A percentile compares a stretch with the other conserved stretches of the same genome.
phyloP scores from a whole-genome alignment of 2,113 vertebrate species.

The Turnix velox region DNA sequence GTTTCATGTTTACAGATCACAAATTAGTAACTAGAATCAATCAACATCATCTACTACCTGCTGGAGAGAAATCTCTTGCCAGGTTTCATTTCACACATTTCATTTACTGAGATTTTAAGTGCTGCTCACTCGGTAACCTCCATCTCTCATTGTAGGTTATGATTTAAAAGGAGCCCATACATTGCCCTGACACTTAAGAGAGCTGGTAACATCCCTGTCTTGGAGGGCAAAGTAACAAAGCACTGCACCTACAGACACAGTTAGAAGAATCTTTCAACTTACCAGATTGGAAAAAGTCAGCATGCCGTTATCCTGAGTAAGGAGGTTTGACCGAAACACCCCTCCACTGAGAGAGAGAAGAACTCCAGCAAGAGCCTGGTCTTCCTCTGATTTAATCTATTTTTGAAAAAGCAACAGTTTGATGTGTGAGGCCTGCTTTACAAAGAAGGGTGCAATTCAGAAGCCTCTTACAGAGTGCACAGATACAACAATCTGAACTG shows the following conservation, averaged over 20 bases:
- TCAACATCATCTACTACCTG: background rate
- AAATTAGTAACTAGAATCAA: background rate
- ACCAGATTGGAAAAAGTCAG: slow-evolving; percentile 96
- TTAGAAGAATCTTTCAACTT: background rate
- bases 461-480: background rate
- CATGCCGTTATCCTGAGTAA: slow-evolving; percentile 92
- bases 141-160: background rate
- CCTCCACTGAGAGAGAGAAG: slow-evolving; percentile 95
- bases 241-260: rapidly evolving
- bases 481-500: too few relatives aligned
- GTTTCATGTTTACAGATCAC: background rate
- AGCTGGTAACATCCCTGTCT: rapidly evolving
- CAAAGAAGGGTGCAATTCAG: background rate
- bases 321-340: slow-evolving; percentile 91
- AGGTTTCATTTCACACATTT: background rate
- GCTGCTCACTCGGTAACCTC: background rate
- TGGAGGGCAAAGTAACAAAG: background rate
- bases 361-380: slow-evolving; percentile 88
- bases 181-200: background rate
- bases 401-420: background rate
- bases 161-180: background rate
- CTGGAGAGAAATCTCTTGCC: background rate
- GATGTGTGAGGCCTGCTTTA: background rate
- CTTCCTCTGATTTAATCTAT: slow-evolving; percentile 91
- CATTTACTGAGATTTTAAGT: background rate